Conservation (phyloP, 2,797 vertebrate species). For the Leptodon cayanensis region DNA sequence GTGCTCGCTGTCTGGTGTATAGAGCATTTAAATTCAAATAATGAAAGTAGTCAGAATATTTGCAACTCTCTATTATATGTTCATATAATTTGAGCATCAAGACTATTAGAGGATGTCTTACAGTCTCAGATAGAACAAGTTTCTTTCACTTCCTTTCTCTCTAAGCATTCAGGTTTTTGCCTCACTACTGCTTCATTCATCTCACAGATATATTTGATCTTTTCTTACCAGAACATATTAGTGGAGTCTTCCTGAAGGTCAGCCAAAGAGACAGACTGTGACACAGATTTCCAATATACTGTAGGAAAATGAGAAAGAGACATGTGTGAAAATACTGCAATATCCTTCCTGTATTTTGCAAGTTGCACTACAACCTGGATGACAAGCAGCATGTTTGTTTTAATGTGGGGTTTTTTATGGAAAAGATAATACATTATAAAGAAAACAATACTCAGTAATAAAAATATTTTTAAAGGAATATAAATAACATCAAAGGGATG, state of each 20-base stretch:
- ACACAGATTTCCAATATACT: neutral
- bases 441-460: neutral
- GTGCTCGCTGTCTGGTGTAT: neutral
- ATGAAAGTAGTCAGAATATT: neutral
- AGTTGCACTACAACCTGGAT: neutral
- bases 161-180: neutral
- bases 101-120: neutral
- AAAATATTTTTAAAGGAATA: neutral
- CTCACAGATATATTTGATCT: neutral
- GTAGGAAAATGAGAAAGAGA: neutral
- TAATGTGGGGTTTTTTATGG: neutral
- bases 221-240: slow-evolving; percentile 44
- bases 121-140: neutral
- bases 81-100: neutral
- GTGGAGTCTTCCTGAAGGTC: slow-evolving; percentile 10
- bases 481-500: neutral
- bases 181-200: neutral
- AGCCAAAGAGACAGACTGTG: neutral
- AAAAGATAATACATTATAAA: neutral
- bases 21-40: neutral
- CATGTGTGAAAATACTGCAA: neutral
- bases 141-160: neutral
- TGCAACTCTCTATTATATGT: neutral
- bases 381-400: neutral
- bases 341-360: neutral